Percentiles rank a stretch among this genome's conserved stretches.
Evolutionary conservation across 2,113 vertebrate species (phyloP).

Genomic region (Perca fluviatilis): DNA sequence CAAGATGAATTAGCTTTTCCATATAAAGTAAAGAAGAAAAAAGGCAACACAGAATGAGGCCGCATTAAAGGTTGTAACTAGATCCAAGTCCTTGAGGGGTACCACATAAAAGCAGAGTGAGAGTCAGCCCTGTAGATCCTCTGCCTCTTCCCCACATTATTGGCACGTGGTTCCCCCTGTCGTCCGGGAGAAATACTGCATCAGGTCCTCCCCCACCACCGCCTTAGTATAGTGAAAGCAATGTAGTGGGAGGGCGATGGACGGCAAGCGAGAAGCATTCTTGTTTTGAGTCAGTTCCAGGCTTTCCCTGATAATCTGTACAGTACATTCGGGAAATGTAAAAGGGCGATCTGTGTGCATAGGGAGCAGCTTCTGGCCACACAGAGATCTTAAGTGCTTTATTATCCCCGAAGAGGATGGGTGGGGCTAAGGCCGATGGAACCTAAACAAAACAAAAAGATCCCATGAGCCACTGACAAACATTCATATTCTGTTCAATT

Average conservation of each 20-base stretch:
- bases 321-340: conserved; percentile 86
- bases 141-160: conserved; percentile 68
- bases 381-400: conserved; percentile 81
- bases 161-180: conserved; percentile 82
- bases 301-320: conserved; percentile 77
- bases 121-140: conserved; percentile 67
- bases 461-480: conserved; percentile 45
- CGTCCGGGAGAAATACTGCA: conserved; percentile 82
- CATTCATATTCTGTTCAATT: not conserved
- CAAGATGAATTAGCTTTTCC: conserved; percentile 78
- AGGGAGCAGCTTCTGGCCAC: conserved; percentile 77
- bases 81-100: conserved; percentile 78
- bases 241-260: conserved; percentile 66
- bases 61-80: conserved; percentile 76
- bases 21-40: conserved; percentile 76
- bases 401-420: conserved; percentile 63
- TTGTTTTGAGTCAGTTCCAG: conserved; percentile 68
- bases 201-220: conserved; percentile 57
- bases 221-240: conserved; percentile 66
- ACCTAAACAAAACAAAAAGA: conserved; percentile 82
- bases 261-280: conserved; percentile 64
- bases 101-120: conserved; percentile 74
- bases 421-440: conserved; percentile 93
- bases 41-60: conserved; percentile 84
- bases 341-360: conserved; percentile 74